Evolutionary conservation across 1,140 invertebrate genomes (phyloP).

Genomic region (Drosophila lacertosa): DNA sequence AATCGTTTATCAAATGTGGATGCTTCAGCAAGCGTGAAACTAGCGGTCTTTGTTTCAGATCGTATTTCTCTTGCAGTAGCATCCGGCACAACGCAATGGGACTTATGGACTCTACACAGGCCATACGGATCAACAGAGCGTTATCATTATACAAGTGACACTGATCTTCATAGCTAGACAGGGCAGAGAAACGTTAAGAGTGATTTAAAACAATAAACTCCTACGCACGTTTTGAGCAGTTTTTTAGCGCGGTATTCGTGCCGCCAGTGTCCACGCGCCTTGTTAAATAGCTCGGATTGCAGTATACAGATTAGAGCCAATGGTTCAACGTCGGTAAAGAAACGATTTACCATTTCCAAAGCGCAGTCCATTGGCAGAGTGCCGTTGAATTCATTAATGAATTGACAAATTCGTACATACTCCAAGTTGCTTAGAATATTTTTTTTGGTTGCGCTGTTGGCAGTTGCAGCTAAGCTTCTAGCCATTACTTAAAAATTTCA

Average conservation of each 20-base stretch:
- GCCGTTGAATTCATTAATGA: slow-evolving; percentile 63
- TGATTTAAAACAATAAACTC: background rate
- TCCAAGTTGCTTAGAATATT: slow-evolving; percentile 55
- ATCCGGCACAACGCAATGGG: slow-evolving; percentile 88
- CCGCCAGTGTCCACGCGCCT: slow-evolving; percentile 84
- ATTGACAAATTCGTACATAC: slow-evolving; percentile 63
- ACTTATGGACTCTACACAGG: slow-evolving; percentile 85
- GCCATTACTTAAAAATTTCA: slow-evolving; percentile 36
- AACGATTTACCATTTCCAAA: slow-evolving; percentile 67
- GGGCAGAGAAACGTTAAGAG: background rate
- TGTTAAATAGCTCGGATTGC: slow-evolving; percentile 66
- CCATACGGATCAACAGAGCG: slow-evolving; percentile 86
- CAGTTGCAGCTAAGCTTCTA: background rate
- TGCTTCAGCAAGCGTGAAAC: slow-evolving; percentile 87
- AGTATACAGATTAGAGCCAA: slow-evolving; percentile 86
- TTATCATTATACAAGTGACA: slow-evolving; percentile 81
- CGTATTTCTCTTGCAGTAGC: slow-evolving; percentile 87
- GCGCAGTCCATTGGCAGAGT: slow-evolving; percentile 82
- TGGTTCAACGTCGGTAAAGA: slow-evolving; percentile 81
- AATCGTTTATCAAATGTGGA: slow-evolving; percentile 88
- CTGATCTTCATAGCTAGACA: slow-evolving; percentile 59
- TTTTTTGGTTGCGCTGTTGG: slow-evolving; percentile 19
- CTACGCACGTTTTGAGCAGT: slow-evolving; percentile 57
- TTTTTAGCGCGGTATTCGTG: slow-evolving; percentile 69
- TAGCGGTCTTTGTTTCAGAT: slow-evolving; percentile 68